phyloP scores from a whole-genome alignment of 64 coral and sea anemone species.

The Dendronephthya gigantea region DNA sequence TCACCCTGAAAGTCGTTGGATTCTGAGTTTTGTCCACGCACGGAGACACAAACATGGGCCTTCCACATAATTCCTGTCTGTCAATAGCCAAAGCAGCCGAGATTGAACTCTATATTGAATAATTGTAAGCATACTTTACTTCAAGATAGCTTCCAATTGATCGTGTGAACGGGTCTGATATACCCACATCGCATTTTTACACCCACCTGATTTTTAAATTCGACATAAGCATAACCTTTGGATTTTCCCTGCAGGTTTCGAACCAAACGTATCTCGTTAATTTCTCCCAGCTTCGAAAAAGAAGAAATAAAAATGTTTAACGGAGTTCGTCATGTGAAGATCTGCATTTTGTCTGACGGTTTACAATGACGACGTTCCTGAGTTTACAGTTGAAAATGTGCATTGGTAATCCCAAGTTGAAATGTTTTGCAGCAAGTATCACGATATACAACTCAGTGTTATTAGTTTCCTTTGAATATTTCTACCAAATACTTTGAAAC shows the following conservation, averaged over 20 bases:
- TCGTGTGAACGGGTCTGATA: neutral
- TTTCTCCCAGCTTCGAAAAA: slow-evolving; percentile 62
- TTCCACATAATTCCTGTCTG: slow-evolving; percentile 61
- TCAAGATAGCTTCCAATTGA: neutral
- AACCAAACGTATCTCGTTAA: slow-evolving; percentile 60
- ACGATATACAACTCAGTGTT: too few relatives aligned
- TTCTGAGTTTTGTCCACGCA: slow-evolving; percentile 85
- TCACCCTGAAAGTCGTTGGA: slow-evolving; percentile 81
- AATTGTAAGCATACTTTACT: neutral
- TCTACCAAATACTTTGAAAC: too few relatives aligned
- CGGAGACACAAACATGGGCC: slow-evolving; percentile 89
- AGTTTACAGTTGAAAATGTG: too few relatives aligned
- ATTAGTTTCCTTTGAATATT: too few relatives aligned
- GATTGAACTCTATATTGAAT: slow-evolving; percentile 63
- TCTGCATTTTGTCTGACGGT: neutral
- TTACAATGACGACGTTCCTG: too few relatives aligned
- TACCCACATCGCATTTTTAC: neutral
- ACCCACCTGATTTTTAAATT: slow-evolving; percentile 82
- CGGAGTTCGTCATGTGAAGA: neutral
- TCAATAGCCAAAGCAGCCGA: slow-evolving; percentile 63
- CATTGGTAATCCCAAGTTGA: too few relatives aligned
- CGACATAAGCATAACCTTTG: slow-evolving; percentile 85
- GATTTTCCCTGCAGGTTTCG: slow-evolving; percentile 68
- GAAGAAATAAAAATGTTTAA: neutral
- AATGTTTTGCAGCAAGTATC: too few relatives aligned